Percentiles rank a stretch among this genome's conserved stretches.
Evolutionary conservation across 64 coral and sea anemone species (phyloP).

Genomic region (Pachyseris speciosa): DNA sequence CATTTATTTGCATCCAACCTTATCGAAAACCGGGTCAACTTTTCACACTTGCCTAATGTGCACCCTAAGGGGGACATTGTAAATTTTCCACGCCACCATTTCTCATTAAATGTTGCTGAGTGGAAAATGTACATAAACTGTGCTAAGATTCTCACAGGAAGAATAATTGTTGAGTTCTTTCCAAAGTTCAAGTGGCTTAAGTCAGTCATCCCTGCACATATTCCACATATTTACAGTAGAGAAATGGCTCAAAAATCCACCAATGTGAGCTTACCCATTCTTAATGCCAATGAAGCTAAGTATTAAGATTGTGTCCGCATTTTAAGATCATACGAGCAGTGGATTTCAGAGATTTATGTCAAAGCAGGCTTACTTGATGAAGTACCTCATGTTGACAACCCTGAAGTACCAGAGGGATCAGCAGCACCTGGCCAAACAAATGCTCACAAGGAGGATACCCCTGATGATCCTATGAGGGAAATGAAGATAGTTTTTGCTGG

Average conservation of each 20-base stretch:
- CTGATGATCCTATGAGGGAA: no score
- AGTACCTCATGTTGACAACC: constrained; percentile 52
- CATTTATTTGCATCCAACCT: constrained; percentile 73
- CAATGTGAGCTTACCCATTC: constrained; percentile 65
- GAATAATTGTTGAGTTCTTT: constrained; percentile 38
- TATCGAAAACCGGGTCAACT: constrained; percentile 73
- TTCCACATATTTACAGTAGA: constrained; percentile 55
- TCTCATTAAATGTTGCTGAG: constrained; percentile 15
- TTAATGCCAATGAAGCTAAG: constrained; percentile 78
- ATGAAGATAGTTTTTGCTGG: no score
- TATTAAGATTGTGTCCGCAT: constrained; percentile 76
- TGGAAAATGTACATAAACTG: constrained; percentile 26
- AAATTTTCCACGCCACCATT: constrained; percentile 15
- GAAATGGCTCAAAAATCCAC: constrained; percentile 62
- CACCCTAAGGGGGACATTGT: constrained; percentile 54
- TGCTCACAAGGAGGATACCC: no score
- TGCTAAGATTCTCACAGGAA: constrained; percentile 37
- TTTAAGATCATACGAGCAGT: constrained; percentile 65
- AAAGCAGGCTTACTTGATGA: constrained; percentile 63
- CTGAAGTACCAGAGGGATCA: constrained; percentile 37
- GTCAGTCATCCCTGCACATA: constrained; percentile 51
- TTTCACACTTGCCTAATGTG: constrained; percentile 55
- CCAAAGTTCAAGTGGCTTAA: constrained; percentile 61
- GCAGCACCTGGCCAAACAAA: constrained; percentile 57
- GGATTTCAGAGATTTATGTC: no score